Conservation (phyloP, 2,113 vertebrate species). For the Ictalurus punctatus region DNA sequence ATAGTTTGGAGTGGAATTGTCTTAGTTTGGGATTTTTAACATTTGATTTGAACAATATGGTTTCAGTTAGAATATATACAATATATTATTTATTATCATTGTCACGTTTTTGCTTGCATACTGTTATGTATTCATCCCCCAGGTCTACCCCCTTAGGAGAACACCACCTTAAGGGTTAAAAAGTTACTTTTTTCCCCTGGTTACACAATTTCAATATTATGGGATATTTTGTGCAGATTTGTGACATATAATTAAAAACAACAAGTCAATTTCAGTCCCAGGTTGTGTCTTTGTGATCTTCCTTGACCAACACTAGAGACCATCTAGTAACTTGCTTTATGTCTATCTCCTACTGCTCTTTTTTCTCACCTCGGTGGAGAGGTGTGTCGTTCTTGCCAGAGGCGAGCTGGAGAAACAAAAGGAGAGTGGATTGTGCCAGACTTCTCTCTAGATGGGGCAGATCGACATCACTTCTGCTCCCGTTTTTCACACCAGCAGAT, state of each 20-base stretch:
- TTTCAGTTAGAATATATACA: not conserved
- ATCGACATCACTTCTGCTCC: slow-evolving; percentile 2
- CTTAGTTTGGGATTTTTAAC: not conserved
- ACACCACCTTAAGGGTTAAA: not conserved
- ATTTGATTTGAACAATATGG: not conserved
- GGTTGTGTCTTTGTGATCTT: not conserved
- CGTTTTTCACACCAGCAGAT: slow-evolving; percentile 41
- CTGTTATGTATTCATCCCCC: not conserved
- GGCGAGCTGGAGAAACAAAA: slow-evolving; percentile 40
- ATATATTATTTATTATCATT: not conserved
- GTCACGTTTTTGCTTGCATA: not conserved
- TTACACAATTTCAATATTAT: not conserved
- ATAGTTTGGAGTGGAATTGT: not conserved
- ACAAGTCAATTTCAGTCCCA: not conserved
- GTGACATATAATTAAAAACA: not conserved
- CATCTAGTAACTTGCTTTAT: not conserved
- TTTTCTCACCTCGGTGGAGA: slow-evolving; percentile 21
- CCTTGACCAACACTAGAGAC: not conserved
- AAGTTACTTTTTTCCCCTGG: not conserved
- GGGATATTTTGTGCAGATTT: not conserved
- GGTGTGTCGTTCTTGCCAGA: slow-evolving; percentile 33
- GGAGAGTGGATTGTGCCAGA: slow-evolving; percentile 4
- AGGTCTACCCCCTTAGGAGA: not conserved
- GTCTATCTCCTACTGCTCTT: slow-evolving; percentile 12
- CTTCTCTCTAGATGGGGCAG: slow-evolving; percentile 23